These are phyloP conservation scores for Struthidea cinerea DNA, from an alignment of 2,113 vertebrate species.

Conservation along the genomic window DNA sequence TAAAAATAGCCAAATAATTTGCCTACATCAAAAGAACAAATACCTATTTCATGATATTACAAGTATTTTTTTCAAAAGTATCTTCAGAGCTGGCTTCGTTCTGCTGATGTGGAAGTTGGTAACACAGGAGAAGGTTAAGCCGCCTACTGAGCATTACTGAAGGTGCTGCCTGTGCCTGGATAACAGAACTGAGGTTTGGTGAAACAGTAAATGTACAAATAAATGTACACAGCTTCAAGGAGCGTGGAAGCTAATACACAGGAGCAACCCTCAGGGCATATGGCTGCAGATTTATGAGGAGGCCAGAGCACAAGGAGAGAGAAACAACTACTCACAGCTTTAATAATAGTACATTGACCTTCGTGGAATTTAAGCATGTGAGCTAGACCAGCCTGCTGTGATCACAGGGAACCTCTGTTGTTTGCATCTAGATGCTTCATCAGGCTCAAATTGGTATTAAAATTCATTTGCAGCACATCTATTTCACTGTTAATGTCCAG, in stretches of 20 bases:
- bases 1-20: not conserved
- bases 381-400: not conserved
- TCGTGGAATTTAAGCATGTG: not conserved
- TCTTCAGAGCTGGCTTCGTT: not conserved
- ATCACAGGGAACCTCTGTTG: not conserved
- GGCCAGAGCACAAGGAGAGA: not conserved
- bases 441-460: not conserved
- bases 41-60: not conserved
- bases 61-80: not conserved
- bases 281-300: not conserved
- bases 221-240: not conserved
- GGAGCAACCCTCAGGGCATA: not conserved
- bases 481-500: not conserved
- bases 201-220: not conserved
- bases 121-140: not conserved
- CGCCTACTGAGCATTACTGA: not conserved
- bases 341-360: not conserved
- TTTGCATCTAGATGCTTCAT: not conserved
- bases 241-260: not conserved
- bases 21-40: not conserved
- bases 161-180: not conserved
- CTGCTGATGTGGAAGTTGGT: not conserved
- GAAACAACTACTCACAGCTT: not conserved
- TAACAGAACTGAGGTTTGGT: not conserved
- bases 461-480: not conserved